Evolutionary conservation across 2,888 invertebrate genomes (phyloP).

Genomic region (Spialia ferax): DNA sequence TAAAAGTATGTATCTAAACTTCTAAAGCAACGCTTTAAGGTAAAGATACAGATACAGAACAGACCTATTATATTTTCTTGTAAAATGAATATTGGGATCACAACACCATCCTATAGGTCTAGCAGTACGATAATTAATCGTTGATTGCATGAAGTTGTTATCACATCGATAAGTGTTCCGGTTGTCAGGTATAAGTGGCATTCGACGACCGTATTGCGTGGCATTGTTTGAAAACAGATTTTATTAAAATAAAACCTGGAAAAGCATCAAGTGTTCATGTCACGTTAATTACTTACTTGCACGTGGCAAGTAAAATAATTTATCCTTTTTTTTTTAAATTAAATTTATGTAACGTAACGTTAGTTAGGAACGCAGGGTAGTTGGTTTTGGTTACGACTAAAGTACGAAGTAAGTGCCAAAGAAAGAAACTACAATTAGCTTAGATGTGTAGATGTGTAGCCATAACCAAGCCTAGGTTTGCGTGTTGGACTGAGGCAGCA

Average conservation of each 20-base stretch:
- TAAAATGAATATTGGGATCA: too few relatives aligned
- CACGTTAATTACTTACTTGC: not conserved
- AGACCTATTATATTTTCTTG: too few relatives aligned
- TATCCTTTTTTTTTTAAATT: not conserved
- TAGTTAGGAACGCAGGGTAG: too few relatives aligned
- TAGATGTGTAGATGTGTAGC: too few relatives aligned
- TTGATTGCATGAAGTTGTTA: slow-evolving; percentile 41
- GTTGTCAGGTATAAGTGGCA: slow-evolving; percentile 21
- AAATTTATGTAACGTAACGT: not conserved
- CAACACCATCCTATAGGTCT: not conserved
- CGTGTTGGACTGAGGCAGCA: too few relatives aligned
- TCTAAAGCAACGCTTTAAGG: too few relatives aligned
- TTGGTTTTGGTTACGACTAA: too few relatives aligned
- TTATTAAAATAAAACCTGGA: slow-evolving; percentile 10
- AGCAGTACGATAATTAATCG: slow-evolving; percentile 30
- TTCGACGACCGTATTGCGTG: slow-evolving; percentile 17
- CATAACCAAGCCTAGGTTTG: too few relatives aligned
- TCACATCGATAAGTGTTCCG: slow-evolving; percentile 38
- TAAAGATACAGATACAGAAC: too few relatives aligned
- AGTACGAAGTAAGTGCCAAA: too few relatives aligned
- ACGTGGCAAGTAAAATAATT: not conserved
- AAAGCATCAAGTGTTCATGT: slow-evolving; percentile 21
- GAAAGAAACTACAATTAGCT: too few relatives aligned
- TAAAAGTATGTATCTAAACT: not conserved
- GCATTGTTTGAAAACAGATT: too few relatives aligned